These are phyloP conservation scores for Ligdia adustata DNA, from an alignment of 2,888 invertebrate species.

Conservation along the genomic window DNA sequence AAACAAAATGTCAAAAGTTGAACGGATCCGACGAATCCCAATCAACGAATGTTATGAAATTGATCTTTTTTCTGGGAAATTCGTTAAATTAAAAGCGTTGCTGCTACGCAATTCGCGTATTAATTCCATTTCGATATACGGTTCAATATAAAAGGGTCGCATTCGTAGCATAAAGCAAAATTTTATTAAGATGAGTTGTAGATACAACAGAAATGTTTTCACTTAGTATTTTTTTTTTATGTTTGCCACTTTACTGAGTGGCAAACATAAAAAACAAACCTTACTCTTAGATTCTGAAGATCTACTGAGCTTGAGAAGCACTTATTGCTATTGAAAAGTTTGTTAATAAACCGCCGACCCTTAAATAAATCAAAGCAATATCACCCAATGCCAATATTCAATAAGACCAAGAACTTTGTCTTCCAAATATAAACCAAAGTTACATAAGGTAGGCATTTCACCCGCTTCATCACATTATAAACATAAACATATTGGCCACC, in stretches of 20 bases:
- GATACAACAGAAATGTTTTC: too few relatives aligned
- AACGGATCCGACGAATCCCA: background rate
- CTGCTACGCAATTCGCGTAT: background rate
- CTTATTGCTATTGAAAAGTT: background rate
- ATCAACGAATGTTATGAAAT: background rate
- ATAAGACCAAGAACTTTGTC: background rate
- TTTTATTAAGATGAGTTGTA: too few relatives aligned
- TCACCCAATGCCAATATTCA: background rate
- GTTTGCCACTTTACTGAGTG: too few relatives aligned
- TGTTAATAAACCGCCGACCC: slow-evolving; percentile 7
- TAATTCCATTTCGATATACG: slow-evolving; percentile 3
- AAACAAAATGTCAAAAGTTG: background rate
- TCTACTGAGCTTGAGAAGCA: background rate
- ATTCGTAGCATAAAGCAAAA: too few relatives aligned
- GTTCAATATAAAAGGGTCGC: background rate
- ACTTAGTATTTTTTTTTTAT: too few relatives aligned
- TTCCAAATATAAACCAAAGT: background rate
- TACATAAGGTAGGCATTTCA: background rate
- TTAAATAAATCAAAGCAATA: background rate
- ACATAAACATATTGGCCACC: background rate
- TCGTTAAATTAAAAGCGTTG: slow-evolving; percentile 9
- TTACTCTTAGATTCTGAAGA: background rate
- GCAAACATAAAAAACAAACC: too few relatives aligned
- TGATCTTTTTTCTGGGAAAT: background rate
- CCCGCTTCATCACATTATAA: too few relatives aligned